Evolutionary conservation across 2,113 vertebrate species (phyloP).

Genomic region (Bubo blakistoni): DNA sequence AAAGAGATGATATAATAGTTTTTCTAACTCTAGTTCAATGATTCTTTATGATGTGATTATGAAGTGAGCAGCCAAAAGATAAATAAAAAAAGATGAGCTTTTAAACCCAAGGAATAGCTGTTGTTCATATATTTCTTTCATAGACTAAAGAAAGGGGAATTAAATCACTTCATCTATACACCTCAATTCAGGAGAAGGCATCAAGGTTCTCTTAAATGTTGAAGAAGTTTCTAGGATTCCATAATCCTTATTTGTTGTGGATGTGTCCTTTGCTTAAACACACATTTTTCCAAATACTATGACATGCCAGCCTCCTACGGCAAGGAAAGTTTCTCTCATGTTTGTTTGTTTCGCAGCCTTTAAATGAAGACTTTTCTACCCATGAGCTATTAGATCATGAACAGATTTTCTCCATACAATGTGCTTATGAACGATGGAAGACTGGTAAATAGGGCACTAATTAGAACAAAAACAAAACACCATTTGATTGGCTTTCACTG

Average conservation of each 20-base stretch:
- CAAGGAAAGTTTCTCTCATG: neutral
- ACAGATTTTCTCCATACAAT: too few species aligned
- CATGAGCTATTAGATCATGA: neutral
- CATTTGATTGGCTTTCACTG: neutral
- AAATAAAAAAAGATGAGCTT: neutral
- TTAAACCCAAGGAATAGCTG: neutral
- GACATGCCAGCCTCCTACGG: neutral
- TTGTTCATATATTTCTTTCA: neutral
- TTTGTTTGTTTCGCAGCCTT: rapidly evolving
- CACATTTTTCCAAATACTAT: neutral
- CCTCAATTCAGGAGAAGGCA: neutral
- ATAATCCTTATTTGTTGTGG: neutral
- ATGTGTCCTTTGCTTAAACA: neutral
- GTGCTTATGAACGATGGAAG: neutral
- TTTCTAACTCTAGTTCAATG: neutral
- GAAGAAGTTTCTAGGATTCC: neutral
- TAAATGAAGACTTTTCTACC: neutral
- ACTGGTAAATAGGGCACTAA: neutral
- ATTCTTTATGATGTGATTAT: neutral
- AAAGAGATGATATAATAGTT: conserved; percentile 24
- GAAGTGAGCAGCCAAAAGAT: conserved; percentile 16
- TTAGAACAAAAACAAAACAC: neutral
- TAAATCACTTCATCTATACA: neutral
- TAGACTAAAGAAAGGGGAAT: neutral
- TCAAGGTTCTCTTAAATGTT: neutral